Percentiles rank a stretch among this genome's conserved stretches.
Evolutionary conservation across 1,140 invertebrate species (phyloP).

Genomic region (Penaeus indicus): DNA sequence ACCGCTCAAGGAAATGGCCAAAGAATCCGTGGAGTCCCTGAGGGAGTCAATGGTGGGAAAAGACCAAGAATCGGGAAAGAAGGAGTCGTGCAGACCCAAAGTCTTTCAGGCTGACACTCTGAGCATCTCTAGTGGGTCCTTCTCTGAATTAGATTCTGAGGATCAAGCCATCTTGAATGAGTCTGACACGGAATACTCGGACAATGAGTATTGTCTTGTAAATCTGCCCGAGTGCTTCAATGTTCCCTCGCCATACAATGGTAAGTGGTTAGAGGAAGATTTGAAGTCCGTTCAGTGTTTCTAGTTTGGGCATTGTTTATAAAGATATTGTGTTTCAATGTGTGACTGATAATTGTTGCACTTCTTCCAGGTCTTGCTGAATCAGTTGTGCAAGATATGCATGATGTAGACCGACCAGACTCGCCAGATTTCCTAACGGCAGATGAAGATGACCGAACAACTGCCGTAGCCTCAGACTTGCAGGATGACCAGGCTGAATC

Average conservation of each 20-base stretch:
- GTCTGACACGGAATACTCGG: constrained; percentile 48
- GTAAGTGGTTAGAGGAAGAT: constrained; percentile 13
- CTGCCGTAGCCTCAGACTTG: constrained; percentile 18
- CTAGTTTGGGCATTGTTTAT: no score
- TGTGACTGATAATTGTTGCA: neutral
- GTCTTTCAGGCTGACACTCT: constrained; percentile 16
- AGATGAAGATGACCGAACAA: constrained; percentile 57
- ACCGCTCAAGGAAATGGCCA: constrained; percentile 52
- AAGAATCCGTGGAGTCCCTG: constrained; percentile 42
- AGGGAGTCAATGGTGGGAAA: constrained; percentile 2
- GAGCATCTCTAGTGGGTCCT: constrained; percentile 49
- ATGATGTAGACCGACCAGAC: constrained; percentile 45
- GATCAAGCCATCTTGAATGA: constrained; percentile 60
- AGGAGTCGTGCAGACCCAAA: neutral
- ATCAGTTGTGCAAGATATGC: neutral
- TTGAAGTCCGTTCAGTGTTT: neutral
- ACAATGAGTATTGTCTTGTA: constrained; percentile 50
- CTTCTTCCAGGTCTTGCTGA: neutral
- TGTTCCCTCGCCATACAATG: constrained; percentile 4
- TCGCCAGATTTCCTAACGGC: constrained; percentile 51
- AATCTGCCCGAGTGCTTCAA: constrained; percentile 53
- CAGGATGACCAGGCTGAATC: neutral
- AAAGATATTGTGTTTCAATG: no score
- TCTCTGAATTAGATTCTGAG: constrained; percentile 54
- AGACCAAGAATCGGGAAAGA: constrained; percentile 1